A percentile compares a stretch with the other conserved stretches of the same genome.
phyloP scores from a whole-genome alignment of 1,140 invertebrate species.

The Diorhabda carinulata region DNA sequence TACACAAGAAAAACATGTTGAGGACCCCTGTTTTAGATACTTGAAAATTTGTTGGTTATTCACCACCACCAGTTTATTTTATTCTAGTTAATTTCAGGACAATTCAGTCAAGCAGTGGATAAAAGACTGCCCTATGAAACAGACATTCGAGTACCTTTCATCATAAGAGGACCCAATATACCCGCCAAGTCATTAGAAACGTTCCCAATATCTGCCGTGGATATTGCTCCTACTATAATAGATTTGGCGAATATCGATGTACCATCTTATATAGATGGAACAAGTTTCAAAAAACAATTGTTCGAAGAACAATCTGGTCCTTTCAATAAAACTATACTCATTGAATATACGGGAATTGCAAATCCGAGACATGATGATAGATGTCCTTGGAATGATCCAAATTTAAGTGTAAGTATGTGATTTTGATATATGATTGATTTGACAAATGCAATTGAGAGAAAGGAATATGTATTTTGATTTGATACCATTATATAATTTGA shows the following conservation, averaged over 20 bases:
- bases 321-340: conserved; percentile 51
- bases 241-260: conserved; percentile 57
- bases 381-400: conserved; percentile 57
- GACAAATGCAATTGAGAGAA: too few relatives aligned
- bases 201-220: conserved; percentile 68
- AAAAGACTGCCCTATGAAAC: conserved; percentile 87
- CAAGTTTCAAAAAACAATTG: conserved; percentile 51
- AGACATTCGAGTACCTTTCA: conserved; percentile 77
- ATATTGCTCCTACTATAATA: conserved; percentile 78
- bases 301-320: conserved; percentile 28
- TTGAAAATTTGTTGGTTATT: too few relatives aligned
- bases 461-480: too few relatives aligned
- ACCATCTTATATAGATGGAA: conserved; percentile 61
- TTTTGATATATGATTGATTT: too few relatives aligned
- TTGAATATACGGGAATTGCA: conserved; percentile 78
- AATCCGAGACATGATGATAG: conserved; percentile 50
- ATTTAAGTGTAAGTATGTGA: conserved; percentile 54
- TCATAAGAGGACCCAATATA: conserved; percentile 73
- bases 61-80: too few relatives aligned
- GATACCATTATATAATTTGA: too few relatives aligned
- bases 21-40: too few relatives aligned
- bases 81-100: conserved; percentile 51
- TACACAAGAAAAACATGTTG: too few relatives aligned
- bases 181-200: conserved; percentile 47
- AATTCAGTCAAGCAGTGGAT: conserved; percentile 81